Percentiles rank a stretch among this genome's conserved stretches.
phyloP scores from a whole-genome alignment of 2,113 vertebrate genomes.

The Oncorhynchus gorbuscha region DNA sequence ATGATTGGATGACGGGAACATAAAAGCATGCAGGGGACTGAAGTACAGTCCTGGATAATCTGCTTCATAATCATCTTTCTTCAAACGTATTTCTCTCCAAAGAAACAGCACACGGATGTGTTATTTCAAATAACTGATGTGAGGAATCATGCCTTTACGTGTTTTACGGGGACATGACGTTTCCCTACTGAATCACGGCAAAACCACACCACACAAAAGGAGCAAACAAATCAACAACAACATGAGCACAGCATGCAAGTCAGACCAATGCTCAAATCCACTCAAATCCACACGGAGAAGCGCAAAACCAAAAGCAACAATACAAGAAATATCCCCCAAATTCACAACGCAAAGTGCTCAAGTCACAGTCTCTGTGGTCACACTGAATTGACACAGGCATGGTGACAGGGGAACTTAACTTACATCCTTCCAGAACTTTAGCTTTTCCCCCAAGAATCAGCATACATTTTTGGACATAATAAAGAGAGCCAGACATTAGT shows the following conservation, averaged over 20 bases:
- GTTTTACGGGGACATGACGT: slow-evolving; percentile 24
- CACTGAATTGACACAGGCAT: slow-evolving; percentile 36
- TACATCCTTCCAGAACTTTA: slow-evolving; percentile 96
- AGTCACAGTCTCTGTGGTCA: slow-evolving; percentile 21
- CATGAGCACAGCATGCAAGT: slow-evolving; percentile 67
- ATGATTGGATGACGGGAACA: slow-evolving; percentile 59
- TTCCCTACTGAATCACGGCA: slow-evolving; percentile 13
- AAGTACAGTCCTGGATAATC: slow-evolving; percentile 35
- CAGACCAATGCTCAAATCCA: slow-evolving; percentile 61
- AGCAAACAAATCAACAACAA: slow-evolving; percentile 36
- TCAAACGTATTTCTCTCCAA: slow-evolving; percentile 50
- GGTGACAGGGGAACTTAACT: slow-evolving; percentile 68
- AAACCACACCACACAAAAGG: slow-evolving; percentile 30
- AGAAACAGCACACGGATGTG: not conserved
- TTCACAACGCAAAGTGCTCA: slow-evolving; percentile 18
- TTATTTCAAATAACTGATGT: not conserved
- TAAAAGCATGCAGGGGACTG: slow-evolving; percentile 45
- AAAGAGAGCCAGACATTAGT: slow-evolving; percentile 86
- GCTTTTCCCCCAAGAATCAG: slow-evolving; percentile 86
- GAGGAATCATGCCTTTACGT: slow-evolving; percentile 12
- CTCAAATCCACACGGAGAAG: slow-evolving; percentile 50
- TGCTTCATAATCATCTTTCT: slow-evolving; percentile 39
- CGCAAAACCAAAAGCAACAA: slow-evolving; percentile 10
- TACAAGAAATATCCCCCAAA: not conserved
- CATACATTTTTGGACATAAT: slow-evolving; percentile 74